A percentile compares a stretch with the other conserved stretches of the same genome.
phyloP scores from a whole-genome alignment of 2,797 vertebrate species.

The Hafferia zeledoni region DNA sequence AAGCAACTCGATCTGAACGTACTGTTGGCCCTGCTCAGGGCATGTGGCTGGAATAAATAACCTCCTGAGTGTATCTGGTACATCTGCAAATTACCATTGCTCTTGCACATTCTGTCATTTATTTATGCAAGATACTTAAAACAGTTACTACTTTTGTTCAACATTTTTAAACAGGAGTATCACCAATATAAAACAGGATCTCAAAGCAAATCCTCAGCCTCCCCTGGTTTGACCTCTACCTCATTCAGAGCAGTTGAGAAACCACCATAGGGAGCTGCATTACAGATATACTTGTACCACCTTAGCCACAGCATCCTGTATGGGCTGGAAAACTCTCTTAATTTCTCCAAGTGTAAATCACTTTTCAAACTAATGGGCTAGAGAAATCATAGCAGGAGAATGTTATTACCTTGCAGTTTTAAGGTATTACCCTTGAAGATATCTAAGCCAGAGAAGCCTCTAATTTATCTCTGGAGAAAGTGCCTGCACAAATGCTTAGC shows the following conservation, averaged over 20 bases:
- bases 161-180: background rate
- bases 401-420: background rate
- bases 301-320: background rate
- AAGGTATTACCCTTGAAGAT: background rate
- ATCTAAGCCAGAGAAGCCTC: background rate
- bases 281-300: background rate
- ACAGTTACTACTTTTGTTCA: background rate
- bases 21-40: background rate
- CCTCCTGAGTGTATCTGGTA: background rate
- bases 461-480: slow-evolving; percentile 25
- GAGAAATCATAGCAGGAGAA: background rate
- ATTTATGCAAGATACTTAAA: background rate
- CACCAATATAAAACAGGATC: background rate
- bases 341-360: background rate
- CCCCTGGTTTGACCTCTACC: background rate
- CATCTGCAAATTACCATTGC: background rate
- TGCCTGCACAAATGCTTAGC: background rate
- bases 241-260: background rate
- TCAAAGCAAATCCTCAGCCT: background rate
- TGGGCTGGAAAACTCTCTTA: background rate
- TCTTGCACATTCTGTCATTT: background rate
- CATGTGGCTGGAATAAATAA: background rate
- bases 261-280: background rate
- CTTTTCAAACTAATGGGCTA: background rate
- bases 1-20: background rate